Percentiles rank a stretch among this genome's conserved stretches.
Evolutionary conservation across 2,888 invertebrate species (phyloP).

Genomic region (Drosophila pseudotakahashii): DNA sequence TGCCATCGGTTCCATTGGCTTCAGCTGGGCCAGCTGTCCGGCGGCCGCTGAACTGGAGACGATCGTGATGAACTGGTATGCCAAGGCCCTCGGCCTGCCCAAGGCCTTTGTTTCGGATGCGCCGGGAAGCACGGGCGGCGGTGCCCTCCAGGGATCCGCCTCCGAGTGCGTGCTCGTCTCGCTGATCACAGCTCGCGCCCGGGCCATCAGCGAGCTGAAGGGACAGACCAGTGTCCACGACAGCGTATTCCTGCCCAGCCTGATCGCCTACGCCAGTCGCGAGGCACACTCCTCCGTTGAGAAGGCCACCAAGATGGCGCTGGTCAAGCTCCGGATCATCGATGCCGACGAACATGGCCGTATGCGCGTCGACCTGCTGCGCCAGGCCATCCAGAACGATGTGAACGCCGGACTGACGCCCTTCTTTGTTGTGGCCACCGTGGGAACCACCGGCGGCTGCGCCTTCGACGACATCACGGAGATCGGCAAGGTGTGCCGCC

Average conservation of each 20-base stretch:
- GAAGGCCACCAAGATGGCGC: conserved; percentile 91
- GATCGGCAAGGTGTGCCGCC: conserved; percentile 89
- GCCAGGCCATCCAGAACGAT: conserved; percentile 89
- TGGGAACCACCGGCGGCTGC: conserved; percentile 93
- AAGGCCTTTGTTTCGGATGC: conserved; percentile 86
- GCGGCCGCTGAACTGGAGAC: conserved; percentile 94
- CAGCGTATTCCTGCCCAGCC: conserved; percentile 89
- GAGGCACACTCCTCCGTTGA: conserved; percentile 92
- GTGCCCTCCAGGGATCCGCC: conserved; percentile 93
- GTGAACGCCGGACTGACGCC: conserved; percentile 90
- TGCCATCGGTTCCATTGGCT: conserved; percentile 95
- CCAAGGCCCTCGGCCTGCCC: conserved; percentile 90
- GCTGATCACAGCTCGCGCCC: conserved; percentile 90
- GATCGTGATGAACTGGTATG: conserved; percentile 93
- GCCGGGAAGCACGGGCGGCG: conserved; percentile 87
- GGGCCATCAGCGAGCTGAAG: conserved; percentile 89
- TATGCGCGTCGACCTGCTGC: conserved; percentile 87
- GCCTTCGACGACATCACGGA: conserved; percentile 93
- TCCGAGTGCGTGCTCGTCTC: conserved; percentile 92
- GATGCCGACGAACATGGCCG: conserved; percentile 89
- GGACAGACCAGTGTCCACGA: conserved; percentile 86
- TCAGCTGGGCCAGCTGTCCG: conserved; percentile 96
- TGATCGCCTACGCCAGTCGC: conserved; percentile 90
- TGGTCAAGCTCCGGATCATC: conserved; percentile 89
- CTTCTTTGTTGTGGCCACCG: conserved; percentile 92